Conservation (phyloP, 1,140 invertebrate genomes). For the Hermetia illucens region DNA sequence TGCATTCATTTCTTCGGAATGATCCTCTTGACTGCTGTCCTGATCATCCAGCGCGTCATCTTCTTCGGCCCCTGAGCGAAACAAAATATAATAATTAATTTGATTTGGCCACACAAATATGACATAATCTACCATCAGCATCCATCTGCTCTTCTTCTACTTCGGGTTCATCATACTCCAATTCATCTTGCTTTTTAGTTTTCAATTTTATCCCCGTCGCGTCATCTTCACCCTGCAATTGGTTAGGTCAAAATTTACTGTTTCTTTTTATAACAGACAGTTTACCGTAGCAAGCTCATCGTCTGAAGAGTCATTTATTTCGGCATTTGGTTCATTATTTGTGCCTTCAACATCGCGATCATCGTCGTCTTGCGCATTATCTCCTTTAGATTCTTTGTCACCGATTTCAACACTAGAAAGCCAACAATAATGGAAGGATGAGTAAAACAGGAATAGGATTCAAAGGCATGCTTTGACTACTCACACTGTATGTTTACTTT, state of each 20-base stretch:
- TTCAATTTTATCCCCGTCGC: conserved; percentile 40
- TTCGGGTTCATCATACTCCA: conserved; percentile 68
- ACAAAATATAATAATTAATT: no score
- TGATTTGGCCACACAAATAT: conserved; percentile 33
- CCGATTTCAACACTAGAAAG: conserved; percentile 17
- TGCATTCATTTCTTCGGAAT: conserved; percentile 36
- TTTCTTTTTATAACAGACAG: neutral
- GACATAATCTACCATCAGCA: conserved; percentile 24
- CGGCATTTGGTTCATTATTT: conserved; percentile 3
- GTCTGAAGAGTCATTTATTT: conserved; percentile 35
- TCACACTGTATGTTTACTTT: conserved; percentile 24
- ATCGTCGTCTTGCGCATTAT: conserved; percentile 25
- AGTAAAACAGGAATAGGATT: neutral
- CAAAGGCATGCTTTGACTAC: neutral
- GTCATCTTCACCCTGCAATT: conserved; percentile 38
- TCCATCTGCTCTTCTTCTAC: conserved; percentile 45
- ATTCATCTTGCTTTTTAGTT: conserved; percentile 43
- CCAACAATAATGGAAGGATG: no score
- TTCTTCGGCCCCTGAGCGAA: no score
- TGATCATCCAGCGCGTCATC: no score
- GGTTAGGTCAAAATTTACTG: no score
- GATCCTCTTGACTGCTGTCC: conserved; percentile 40
- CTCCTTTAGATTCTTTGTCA: conserved; percentile 18
- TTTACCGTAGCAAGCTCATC: conserved; percentile 30
- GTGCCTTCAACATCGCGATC: conserved; percentile 12